Evolutionary conservation across 23 tunicate genomes (phyloP), one percentile per base, ranked within the genome.

Genomic region (Botrylloides violaceus): DNA sequence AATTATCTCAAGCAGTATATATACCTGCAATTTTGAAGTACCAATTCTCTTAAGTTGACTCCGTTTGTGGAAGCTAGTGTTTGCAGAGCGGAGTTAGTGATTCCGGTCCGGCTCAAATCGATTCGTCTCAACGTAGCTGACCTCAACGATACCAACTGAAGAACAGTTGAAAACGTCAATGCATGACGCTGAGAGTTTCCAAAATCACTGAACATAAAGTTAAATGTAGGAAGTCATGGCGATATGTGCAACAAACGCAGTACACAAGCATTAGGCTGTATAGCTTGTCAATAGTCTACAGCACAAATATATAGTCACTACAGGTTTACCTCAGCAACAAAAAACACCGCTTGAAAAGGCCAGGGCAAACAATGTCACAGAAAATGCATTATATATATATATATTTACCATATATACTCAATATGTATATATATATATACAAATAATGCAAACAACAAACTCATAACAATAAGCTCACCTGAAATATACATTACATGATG

Each of bases 31-130:
- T 76, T 76, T 71, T 80, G 70, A 20, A 87, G 64, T 3, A 76
- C 80, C 19, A 87, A 77, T 29, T 58, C 32, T 36, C 63, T 55
- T 15, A 87, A 59, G 2, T 63, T 36, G 24, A 87, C 61, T 19
- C 80, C 72, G 57, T 80, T 87, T 27, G 66, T 76, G 55, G 80
- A 60, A 28, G 95, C 60, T 20, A 87, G 78, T 71, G 49, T 61
- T 5, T 75, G 23, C 31, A 87, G 59, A 34, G 86, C 79, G 3
- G 53, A 65, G 29, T 80, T 81, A 26, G 78, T 70, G 31, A 87
- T 80, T 2, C 83, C 84, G 26, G 95, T 87, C 12, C 86, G 73
- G 64, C 95, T 87, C 28, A 87, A 61, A 71, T 87, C 82, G 24
- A 87, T 71, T 31, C 64, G 68, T 9, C 70, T 80, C 3, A 87